Evolutionary conservation across 2,113 vertebrate genomes (phyloP), one percentile per base, ranked within the genome.

Genomic region (Lampris megalopsis): DNA sequence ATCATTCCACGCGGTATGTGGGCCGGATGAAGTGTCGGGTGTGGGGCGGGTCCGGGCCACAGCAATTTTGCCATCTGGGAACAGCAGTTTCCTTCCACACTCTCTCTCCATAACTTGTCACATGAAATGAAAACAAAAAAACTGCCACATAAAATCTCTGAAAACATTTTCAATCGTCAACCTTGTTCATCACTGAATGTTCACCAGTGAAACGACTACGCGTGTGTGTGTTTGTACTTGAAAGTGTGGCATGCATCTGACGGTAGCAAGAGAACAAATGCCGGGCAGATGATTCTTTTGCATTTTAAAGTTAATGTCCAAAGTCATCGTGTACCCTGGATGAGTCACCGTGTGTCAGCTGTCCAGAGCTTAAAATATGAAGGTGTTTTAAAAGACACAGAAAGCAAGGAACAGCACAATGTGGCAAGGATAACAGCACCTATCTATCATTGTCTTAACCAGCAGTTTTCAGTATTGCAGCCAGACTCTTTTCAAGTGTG

Each of bases 221-320:
- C 0, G 63, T 49, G 63, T 37, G 63, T 35, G 73, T 37, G 36
- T 47, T n/a, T 61, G 11, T 54, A 38, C n/a, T 24, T 60, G 35
- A 9, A 3, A 7, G 6, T 50, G 2, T 11, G 45, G 36, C 59
- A 45, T 42, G 24, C 47, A 69, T 61, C 36, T 68, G 47, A 45
- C 9, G 9, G 50, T 63, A 61, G 59, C 65, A 67, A 73, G 50
- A 50, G 63, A 78, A 80, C 68, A 70, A 73, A 77, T 82, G 77
- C 77, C 78, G 80, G 53, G 75, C 37, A 48, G 54, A 62, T 3
- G 42, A 71, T 70, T 42, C n/a, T 63, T 79, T 84, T 84, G 81
- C 77, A 84, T 86, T 78, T 86, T 89, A 85, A 57, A 84, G 54
- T 82, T 73, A 37, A 70, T 58, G 47, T 49, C 36, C 59, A 85